Evolutionary conservation across 2,113 vertebrate genomes (phyloP).

Genomic region (Peromyscus polionotus): DNA sequence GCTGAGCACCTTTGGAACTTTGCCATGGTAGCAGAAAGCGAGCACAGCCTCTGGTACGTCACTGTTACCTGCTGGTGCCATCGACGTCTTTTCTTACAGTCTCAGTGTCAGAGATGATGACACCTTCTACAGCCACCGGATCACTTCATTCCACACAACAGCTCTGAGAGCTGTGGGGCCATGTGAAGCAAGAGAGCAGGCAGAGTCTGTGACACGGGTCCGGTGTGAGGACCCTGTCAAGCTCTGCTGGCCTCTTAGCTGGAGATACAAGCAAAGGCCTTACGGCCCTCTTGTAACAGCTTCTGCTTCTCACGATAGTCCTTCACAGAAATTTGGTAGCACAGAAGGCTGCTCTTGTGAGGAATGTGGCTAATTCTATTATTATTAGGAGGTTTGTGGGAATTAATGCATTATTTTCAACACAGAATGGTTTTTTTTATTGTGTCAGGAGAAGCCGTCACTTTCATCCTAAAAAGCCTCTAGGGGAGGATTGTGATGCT

Average conservation of each 20-base stretch:
- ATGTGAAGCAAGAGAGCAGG: neutral
- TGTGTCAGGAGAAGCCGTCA: neutral
- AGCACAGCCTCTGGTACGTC: neutral
- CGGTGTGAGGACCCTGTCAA: neutral
- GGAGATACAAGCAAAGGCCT: neutral
- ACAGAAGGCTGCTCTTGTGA: neutral
- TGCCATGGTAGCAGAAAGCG: neutral
- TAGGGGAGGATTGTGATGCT: neutral
- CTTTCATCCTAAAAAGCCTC: neutral
- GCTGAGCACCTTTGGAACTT: neutral
- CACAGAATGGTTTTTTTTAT: neutral
- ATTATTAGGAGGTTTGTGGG: neutral
- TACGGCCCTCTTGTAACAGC: neutral
- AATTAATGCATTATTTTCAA: neutral
- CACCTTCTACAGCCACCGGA: fast-evolving
- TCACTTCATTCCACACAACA: neutral
- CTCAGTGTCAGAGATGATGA: neutral
- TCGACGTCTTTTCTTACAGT: neutral
- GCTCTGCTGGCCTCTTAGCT: neutral
- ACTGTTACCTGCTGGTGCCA: neutral
- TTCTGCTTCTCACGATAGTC: neutral
- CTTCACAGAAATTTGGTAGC: neutral
- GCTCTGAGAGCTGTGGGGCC: neutral
- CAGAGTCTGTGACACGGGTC: neutral
- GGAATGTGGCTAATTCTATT: neutral